Conservation (phyloP, 2,888 invertebrate species). For the Melanargia galathea region DNA sequence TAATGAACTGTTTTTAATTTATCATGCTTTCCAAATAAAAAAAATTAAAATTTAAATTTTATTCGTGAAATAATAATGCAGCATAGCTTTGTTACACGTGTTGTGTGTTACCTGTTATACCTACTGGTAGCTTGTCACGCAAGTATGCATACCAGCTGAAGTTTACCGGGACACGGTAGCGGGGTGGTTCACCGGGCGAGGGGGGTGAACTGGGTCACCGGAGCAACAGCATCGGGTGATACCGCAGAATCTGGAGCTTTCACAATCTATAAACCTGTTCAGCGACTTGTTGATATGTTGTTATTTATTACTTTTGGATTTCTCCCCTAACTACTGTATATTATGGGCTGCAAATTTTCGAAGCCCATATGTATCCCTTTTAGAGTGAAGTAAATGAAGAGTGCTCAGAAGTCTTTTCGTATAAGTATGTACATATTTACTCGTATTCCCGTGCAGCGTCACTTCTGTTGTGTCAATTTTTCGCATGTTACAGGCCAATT, state of each 20-base stretch:
- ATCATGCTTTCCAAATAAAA: too few species aligned
- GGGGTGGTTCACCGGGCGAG: conserved; percentile 34
- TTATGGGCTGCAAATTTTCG: too few species aligned
- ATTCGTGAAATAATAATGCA: not conserved
- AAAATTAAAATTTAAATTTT: too few species aligned
- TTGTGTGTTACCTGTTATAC: too few species aligned
- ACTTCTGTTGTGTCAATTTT: too few species aligned
- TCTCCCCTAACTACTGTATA: not conserved
- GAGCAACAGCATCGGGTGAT: conserved; percentile 53
- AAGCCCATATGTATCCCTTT: too few species aligned
- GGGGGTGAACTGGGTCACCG: conserved; percentile 64
- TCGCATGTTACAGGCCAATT: too few species aligned
- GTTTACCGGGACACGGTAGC: conserved; percentile 42
- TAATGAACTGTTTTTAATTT: too few species aligned
- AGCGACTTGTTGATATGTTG: conserved; percentile 31
- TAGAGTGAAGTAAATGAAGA: too few species aligned
- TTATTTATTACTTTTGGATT: conserved; percentile 10
- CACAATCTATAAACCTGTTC: conserved; percentile 42
- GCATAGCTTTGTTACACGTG: not conserved
- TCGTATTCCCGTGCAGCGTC: too few species aligned
- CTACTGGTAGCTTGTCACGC: not conserved
- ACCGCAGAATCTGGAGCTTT: conserved; percentile 49
- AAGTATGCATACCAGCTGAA: conserved; percentile 13
- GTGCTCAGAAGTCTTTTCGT: too few species aligned
- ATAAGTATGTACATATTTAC: too few species aligned